Evolutionary conservation across 2,797 vertebrate species (phyloP), one percentile per base, ranked within the genome.

Genomic region (Periparus ater): DNA sequence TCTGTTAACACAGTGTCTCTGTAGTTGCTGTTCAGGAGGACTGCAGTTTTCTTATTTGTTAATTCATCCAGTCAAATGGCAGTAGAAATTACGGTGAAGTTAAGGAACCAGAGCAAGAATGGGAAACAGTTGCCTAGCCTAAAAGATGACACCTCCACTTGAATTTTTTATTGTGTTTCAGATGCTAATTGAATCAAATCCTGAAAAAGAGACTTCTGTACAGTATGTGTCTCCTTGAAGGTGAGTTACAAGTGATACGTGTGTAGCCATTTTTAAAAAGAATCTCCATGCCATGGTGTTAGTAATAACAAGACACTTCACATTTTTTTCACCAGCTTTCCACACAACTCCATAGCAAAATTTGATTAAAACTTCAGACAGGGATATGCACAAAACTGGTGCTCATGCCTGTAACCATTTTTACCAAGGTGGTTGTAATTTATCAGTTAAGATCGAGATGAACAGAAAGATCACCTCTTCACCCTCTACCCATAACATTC

Each of bases 111-210:
- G 53, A 65, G 50, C 12, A 53, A 29, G 30, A 81, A 68, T 8
- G 32, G 48, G 32, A 71, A 77, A 18, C 3, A 30, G 13, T 71
- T 63, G 29, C 19, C 26, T 57, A 10, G 11, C 13, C 21, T 77
- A 25, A 78, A 86, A 42, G 23, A 32, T 62, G 6, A 53, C 3
- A 10, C 5, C 6, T 89, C 29, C 2, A 1, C 57, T 83, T 58
- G 42, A 62, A 36, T 47, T 80, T 83, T 92, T 40, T 25, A 3
- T 65, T 88, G 40, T 55, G 11, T 89, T 94, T 91, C 76, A 75
- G 88, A 27, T 82, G 32, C 17, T 45, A 50, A 22, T 68, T 68
- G 58, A 42, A 36, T 42, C 23, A 77, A 48, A 71, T 74, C 32
- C 29, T 70, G 61, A 26, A 60, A 50, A 76, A 48, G n/a, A 47